Percentiles rank a stretch among this genome's conserved stretches.
These are phyloP conservation scores for Griposia aprilina DNA, from an alignment of 2,888 invertebrate species.

Conservation along the genomic window DNA sequence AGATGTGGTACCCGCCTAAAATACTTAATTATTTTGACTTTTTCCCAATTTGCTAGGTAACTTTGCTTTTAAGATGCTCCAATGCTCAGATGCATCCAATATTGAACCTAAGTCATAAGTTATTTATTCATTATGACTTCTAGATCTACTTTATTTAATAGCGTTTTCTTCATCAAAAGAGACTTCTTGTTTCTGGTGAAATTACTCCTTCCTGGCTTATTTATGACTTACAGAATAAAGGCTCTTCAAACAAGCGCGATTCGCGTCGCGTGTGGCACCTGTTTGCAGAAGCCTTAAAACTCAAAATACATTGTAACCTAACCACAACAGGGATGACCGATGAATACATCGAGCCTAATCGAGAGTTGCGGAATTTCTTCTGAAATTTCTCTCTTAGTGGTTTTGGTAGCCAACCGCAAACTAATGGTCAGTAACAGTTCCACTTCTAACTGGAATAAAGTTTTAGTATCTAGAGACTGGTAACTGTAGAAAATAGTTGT, in stretches of 20 bases:
- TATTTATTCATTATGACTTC: too few relatives aligned
- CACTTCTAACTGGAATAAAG: conserved; percentile 20
- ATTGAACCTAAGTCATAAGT: background rate
- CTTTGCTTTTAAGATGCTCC: background rate
- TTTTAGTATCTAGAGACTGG: background rate
- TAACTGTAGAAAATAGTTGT: background rate
- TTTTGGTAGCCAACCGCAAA: conserved; percentile 14
- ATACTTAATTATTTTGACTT: conserved; percentile 6
- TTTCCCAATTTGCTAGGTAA: conserved; percentile 9
- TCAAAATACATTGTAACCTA: background rate
- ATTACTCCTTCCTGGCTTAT: background rate
- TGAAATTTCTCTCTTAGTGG: conserved; percentile 14
- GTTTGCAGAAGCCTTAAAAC: background rate
- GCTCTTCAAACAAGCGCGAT: too few relatives aligned
- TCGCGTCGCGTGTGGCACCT: too few relatives aligned
- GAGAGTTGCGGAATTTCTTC: conserved; percentile 17
- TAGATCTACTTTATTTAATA: background rate
- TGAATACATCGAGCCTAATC: conserved; percentile 4
- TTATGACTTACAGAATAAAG: background rate
- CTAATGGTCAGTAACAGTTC: conserved; percentile 10
- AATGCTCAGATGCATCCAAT: background rate
- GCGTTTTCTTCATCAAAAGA: background rate
- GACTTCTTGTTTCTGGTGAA: background rate
- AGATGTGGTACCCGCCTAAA: background rate
- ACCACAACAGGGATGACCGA: background rate